phyloP scores from a whole-genome alignment of 2,888 invertebrate species.

The Lithophane leautieri region DNA sequence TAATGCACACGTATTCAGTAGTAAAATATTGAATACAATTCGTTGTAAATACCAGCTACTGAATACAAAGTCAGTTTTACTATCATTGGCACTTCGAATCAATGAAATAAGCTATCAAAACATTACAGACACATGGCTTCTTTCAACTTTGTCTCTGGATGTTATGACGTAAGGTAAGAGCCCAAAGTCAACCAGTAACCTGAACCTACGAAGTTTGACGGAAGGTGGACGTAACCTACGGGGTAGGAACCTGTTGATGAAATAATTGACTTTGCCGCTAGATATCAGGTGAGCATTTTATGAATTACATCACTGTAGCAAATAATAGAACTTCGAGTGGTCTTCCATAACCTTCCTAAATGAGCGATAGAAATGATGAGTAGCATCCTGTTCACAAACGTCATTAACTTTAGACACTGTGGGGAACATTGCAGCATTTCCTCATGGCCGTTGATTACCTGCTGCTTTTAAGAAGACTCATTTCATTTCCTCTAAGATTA shows the following conservation, averaged over 20 bases:
- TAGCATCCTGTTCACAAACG: background rate
- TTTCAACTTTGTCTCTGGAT: conserved; percentile 2
- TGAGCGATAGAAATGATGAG: background rate
- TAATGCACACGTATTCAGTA: no score
- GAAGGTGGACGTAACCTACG: background rate
- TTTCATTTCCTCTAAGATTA: no score
- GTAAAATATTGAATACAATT: conserved; percentile 1
- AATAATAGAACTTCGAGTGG: background rate
- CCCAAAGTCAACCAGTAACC: conserved; percentile 14
- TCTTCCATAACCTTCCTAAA: no score
- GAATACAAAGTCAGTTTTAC: conserved; percentile 29
- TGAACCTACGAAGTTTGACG: background rate
- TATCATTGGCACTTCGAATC: conserved; percentile 18
- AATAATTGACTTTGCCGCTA: no score
- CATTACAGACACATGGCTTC: background rate
- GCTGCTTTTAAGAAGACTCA: no score
- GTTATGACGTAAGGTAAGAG: background rate
- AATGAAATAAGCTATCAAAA: conserved; percentile 12
- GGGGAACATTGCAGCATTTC: background rate
- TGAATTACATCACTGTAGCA: background rate
- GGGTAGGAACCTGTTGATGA: no score
- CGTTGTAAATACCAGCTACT: background rate
- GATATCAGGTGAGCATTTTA: background rate
- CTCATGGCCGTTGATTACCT: background rate
- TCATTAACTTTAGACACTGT: background rate